These are phyloP conservation scores for Mechanitis mazaeus DNA, from an alignment of 2,888 invertebrate species.

Conservation along the genomic window DNA sequence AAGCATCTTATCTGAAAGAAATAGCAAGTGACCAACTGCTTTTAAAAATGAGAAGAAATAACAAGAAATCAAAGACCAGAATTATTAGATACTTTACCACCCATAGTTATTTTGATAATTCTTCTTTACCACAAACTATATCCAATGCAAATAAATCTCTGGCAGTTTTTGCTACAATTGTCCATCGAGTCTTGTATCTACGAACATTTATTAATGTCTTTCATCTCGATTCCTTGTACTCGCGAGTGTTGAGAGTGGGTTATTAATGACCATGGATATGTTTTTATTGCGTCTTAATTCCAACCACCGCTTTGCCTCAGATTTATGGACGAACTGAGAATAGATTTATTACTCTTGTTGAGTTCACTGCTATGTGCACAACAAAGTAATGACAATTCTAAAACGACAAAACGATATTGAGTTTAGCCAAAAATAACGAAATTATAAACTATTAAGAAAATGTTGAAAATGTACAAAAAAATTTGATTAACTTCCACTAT, in stretches of 20 bases:
- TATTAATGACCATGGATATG: slow-evolving; percentile 35
- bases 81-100: too few species aligned
- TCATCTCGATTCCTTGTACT: slow-evolving; percentile 3
- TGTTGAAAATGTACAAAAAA: too few species aligned
- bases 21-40: too few species aligned
- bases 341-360: slow-evolving; percentile 15
- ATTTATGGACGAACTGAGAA: slow-evolving; percentile 17
- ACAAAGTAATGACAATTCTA: neutral
- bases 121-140: too few species aligned
- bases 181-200: neutral
- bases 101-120: too few species aligned
- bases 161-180: neutral
- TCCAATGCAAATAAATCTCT: too few species aligned
- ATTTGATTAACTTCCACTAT: too few species aligned
- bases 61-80: too few species aligned
- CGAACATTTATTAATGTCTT: slow-evolving; percentile 1
- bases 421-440: too few species aligned
- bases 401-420: neutral
- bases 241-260: slow-evolving; percentile 20
- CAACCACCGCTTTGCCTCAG: slow-evolving; percentile 9
- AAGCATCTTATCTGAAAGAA: too few species aligned
- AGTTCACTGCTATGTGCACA: neutral
- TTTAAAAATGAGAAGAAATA: too few species aligned
- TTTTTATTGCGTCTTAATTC: slow-evolving; percentile 38
- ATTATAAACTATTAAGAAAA: too few species aligned